Percentiles rank a stretch among this genome's conserved stretches.
Conservation (phyloP, 2,888 invertebrate species). For the Lutraria lutraria region DNA sequence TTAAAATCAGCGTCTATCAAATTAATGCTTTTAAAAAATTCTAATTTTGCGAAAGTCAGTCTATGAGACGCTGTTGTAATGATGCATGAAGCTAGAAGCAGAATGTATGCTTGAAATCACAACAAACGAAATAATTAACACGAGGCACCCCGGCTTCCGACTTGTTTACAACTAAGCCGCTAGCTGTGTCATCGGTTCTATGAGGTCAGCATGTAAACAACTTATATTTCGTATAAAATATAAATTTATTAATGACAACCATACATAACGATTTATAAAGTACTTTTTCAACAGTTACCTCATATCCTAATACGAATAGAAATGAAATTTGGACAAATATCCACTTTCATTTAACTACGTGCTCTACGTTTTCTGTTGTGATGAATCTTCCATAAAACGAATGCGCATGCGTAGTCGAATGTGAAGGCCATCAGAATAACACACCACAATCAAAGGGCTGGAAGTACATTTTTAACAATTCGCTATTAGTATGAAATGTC, state of each 20-base stretch:
- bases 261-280: background rate
- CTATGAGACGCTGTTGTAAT: background rate
- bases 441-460: background rate
- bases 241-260: background rate
- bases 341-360: slow-evolving; percentile 16
- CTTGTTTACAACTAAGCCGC: background rate
- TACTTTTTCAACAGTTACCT: slow-evolving; percentile 12
- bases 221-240: background rate
- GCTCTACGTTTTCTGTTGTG: background rate
- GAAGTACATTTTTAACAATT: background rate
- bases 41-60: background rate
- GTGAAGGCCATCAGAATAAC: slow-evolving; percentile 8
- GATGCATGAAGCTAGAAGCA: background rate
- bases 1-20: background rate
- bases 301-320: slow-evolving; percentile 20
- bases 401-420: slow-evolving; percentile 16
- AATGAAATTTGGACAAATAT: slow-evolving; percentile 21
- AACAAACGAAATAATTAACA: background rate
- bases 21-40: background rate
- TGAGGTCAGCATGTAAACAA: slow-evolving; percentile 25
- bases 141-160: background rate
- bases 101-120: background rate
- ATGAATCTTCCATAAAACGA: slow-evolving; percentile 8
- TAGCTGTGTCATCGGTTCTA: background rate
- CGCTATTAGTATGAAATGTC: too few relatives aligned